Conservation (phyloP, 2,797 vertebrate genomes). For the Malacoctenus gilli region DNA sequence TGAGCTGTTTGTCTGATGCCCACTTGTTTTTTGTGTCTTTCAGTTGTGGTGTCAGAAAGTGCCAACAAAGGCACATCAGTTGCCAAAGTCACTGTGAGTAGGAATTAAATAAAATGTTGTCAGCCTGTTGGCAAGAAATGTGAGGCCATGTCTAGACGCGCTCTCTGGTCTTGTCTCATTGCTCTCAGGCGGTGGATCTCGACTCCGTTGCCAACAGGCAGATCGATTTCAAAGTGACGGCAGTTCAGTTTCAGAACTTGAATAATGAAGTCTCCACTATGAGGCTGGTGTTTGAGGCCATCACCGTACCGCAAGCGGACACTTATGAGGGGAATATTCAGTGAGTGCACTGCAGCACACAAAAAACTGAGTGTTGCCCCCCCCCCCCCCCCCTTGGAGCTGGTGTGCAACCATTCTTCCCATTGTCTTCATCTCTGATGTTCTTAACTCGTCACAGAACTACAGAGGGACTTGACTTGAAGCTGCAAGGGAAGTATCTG, state of each 20-base stretch:
- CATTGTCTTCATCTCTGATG: neutral
- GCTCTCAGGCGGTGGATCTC: slow-evolving; percentile 85
- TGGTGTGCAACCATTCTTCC: too few relatives aligned
- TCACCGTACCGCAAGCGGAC: slow-evolving; percentile 58
- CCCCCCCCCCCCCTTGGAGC: too few relatives aligned
- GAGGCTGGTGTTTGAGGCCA: slow-evolving; percentile 72
- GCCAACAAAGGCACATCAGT: slow-evolving; percentile 81
- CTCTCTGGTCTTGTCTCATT: slow-evolving; percentile 4
- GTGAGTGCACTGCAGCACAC: slow-evolving; percentile 85
- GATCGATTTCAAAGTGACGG: slow-evolving; percentile 80
- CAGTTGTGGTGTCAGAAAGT: slow-evolving; percentile 91
- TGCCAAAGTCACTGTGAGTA: slow-evolving; percentile 83
- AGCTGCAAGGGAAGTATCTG: slow-evolving; percentile 86
- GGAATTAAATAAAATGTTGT: neutral
- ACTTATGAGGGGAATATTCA: slow-evolving; percentile 82
- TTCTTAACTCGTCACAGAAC: slow-evolving; percentile 74
- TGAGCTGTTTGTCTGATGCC: too few relatives aligned
- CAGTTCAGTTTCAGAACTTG: slow-evolving; percentile 70
- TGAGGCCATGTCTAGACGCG: neutral
- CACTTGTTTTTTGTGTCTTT: slow-evolving; percentile 19
- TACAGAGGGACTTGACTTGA: slow-evolving; percentile 74
- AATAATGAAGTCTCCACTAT: neutral
- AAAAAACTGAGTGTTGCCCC: too few relatives aligned
- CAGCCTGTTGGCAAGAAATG: neutral
- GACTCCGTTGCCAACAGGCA: slow-evolving; percentile 78